Conservation (phyloP, 2,888 invertebrate species). For the Phalera bucephala region DNA sequence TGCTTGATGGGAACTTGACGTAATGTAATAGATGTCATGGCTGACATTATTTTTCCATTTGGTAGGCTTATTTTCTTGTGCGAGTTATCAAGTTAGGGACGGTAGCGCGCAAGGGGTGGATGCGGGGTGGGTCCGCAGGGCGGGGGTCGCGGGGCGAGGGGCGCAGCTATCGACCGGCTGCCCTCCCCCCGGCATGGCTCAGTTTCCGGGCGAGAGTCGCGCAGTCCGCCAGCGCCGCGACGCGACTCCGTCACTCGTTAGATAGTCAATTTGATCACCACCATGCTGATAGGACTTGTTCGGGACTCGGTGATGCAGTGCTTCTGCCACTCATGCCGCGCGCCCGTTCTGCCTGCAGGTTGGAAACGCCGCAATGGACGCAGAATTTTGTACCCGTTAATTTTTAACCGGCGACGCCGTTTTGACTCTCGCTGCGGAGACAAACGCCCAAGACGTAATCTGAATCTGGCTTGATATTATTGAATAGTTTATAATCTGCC, state of each 20-base stretch:
- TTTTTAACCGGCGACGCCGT: constrained; percentile 48
- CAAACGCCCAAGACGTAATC: constrained; percentile 42
- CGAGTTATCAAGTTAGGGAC: constrained; percentile 79
- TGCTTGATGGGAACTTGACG: constrained; percentile 35
- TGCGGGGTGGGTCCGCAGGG: constrained; percentile 72
- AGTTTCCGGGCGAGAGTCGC: constrained; percentile 85
- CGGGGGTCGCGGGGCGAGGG: constrained; percentile 66
- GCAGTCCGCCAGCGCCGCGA: constrained; percentile 83
- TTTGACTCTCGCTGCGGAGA: constrained; percentile 52
- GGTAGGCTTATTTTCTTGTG: constrained; percentile 79
- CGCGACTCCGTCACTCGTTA: constrained; percentile 75
- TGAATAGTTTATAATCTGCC: no score
- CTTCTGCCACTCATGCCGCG: constrained; percentile 96
- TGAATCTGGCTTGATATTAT: constrained; percentile 18
- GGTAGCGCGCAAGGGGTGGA: constrained; percentile 63
- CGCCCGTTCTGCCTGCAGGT: constrained; percentile 90
- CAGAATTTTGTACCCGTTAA: constrained; percentile 20
- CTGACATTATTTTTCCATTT: constrained; percentile 80
- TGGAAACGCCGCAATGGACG: constrained; percentile 59
- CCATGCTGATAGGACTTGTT: constrained; percentile 94
- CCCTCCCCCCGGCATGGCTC: constrained; percentile 81
- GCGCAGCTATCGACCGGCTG: constrained; percentile 83
- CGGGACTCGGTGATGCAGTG: constrained; percentile 96
- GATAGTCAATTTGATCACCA: constrained; percentile 76
- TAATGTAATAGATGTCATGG: constrained; percentile 59